Percentiles rank a stretch among this genome's conserved stretches.
These are phyloP conservation scores for Drosophila prosaltans DNA, from an alignment of 1,140 invertebrate genomes.

Conservation along the genomic window DNA sequence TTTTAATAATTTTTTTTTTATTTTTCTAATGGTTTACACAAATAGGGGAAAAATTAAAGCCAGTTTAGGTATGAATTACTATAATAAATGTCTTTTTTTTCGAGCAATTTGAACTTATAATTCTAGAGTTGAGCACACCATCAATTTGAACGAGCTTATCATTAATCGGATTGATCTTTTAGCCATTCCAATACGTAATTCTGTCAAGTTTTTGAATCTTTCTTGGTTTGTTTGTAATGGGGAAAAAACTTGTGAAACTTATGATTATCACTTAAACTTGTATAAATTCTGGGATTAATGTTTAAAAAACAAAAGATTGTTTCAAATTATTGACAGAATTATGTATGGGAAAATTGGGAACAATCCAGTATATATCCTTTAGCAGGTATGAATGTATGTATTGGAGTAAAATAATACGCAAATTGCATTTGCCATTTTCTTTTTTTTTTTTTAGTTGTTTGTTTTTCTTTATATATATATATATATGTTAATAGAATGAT, in stretches of 20 bases:
- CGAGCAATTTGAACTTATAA: conserved; percentile 33
- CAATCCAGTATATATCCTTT: conserved; percentile 6
- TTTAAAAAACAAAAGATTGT: too few relatives aligned
- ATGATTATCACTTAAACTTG: too few relatives aligned
- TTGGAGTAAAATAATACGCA: conserved; percentile 39
- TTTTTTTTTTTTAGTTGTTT: conserved; percentile 11
- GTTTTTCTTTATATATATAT: neutral
- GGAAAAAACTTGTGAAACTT: too few relatives aligned
- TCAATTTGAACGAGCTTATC: conserved; percentile 24
- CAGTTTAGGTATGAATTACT: conserved; percentile 27
- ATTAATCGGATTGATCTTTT: conserved; percentile 1
- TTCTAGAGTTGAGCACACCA: conserved; percentile 55
- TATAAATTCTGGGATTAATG: too few relatives aligned
- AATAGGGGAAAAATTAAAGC: conserved; percentile 43
- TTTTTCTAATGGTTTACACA: conserved; percentile 32
- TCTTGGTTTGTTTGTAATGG: too few relatives aligned
- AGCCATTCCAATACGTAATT: neutral
- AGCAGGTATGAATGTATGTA: conserved; percentile 9
- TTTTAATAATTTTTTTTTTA: neutral
- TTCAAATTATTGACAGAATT: neutral
- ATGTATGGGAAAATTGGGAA: neutral
- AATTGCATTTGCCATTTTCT: conserved; percentile 54
- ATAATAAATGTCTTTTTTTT: conserved; percentile 5
- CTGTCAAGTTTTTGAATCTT: neutral
- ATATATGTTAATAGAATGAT: conserved; percentile 46